Percentiles rank a stretch among this genome's conserved stretches.
Conservation (phyloP, 2,797 vertebrate species). For the Podargus strigoides region DNA sequence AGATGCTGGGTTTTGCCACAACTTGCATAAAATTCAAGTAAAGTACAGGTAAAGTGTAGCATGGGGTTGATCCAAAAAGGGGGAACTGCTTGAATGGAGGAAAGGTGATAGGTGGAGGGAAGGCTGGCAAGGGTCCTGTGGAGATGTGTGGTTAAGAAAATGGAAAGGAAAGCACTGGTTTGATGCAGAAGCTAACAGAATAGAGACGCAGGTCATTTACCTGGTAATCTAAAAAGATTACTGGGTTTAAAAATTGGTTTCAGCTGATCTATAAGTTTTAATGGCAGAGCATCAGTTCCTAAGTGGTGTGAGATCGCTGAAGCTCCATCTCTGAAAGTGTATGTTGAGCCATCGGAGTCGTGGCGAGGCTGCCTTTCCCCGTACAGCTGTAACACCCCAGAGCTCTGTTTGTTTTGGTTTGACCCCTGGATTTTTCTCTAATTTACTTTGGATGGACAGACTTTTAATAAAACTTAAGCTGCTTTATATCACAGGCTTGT, state of each 20-base stretch:
- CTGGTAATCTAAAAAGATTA: neutral
- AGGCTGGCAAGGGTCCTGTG: neutral
- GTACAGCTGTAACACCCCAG: neutral
- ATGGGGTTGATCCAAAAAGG: neutral
- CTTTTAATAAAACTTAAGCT: slow-evolving; percentile 52
- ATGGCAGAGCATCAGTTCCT: neutral
- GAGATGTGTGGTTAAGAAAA: neutral
- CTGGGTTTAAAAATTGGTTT: neutral
- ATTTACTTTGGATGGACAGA: slow-evolving; percentile 50
- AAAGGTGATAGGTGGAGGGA: neutral
- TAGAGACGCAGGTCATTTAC: neutral
- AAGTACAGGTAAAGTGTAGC: neutral
- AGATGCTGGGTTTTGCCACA: neutral
- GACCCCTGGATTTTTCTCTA: slow-evolving; percentile 39
- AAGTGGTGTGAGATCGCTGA: neutral
- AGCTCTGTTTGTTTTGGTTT: slow-evolving; percentile 46
- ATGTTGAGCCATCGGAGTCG: neutral
- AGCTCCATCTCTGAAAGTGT: neutral
- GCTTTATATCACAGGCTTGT: slow-evolving; percentile 31
- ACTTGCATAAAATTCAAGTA: neutral
- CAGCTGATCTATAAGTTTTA: neutral
- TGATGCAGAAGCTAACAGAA: neutral
- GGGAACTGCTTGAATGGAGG: neutral
- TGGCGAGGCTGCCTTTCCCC: neutral
- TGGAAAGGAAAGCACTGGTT: neutral